Conservation (phyloP, 2,113 vertebrate genomes). For the Osmerus mordax region DNA sequence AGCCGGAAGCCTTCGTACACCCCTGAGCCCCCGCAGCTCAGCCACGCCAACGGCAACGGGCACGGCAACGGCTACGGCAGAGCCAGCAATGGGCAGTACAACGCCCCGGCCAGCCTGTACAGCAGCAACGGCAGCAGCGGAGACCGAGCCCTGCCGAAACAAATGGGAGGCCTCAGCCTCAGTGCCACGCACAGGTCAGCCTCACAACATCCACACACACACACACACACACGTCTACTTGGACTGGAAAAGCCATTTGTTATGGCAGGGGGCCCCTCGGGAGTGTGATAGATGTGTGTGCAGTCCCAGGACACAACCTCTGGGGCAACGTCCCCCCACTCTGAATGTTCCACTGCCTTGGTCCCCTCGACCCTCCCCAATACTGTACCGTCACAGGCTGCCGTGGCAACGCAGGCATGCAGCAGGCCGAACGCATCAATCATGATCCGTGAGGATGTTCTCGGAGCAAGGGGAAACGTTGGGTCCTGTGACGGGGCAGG, state of each 20-base stretch:
- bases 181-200: constrained; percentile 79
- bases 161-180: constrained; percentile 83
- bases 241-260: constrained; percentile 50
- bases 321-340: not conserved
- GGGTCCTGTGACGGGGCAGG: too few species aligned
- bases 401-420: too few species aligned
- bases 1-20: constrained; percentile 68
- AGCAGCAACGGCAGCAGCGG: constrained; percentile 67
- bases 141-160: constrained; percentile 73
- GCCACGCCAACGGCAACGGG: constrained; percentile 45
- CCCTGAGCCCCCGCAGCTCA: constrained; percentile 40
- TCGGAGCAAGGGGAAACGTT: too few species aligned
- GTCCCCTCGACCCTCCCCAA: constrained; percentile 1
- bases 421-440: too few species aligned
- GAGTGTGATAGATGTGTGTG: constrained; percentile 39
- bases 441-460: too few species aligned
- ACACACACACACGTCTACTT: not conserved
- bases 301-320: constrained; percentile 36
- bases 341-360: too few species aligned
- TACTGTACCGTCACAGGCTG: not conserved
- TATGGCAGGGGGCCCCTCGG: constrained; percentile 29
- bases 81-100: constrained; percentile 72
- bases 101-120: constrained; percentile 75
- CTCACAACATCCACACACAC: not conserved
- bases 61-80: constrained; percentile 70